phyloP scores from a whole-genome alignment of 2,797 vertebrate species.

The Selene dorsalis region DNA sequence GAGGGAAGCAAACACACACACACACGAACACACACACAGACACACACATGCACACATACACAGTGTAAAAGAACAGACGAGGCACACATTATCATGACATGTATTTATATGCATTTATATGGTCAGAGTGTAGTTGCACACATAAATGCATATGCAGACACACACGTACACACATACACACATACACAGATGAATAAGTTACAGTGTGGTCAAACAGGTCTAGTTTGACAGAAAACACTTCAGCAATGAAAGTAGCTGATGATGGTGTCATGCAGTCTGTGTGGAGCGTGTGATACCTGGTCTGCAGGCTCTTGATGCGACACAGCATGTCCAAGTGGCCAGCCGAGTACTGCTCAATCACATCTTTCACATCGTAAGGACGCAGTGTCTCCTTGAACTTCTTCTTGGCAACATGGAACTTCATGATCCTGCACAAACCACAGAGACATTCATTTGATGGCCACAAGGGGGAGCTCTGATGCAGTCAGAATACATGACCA shows the following conservation, averaged over 20 bases:
- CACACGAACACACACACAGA: constrained; percentile 27
- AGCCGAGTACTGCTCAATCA: constrained; percentile 98
- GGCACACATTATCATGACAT: not conserved
- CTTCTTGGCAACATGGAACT: constrained; percentile 97
- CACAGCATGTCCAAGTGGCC: constrained; percentile 98
- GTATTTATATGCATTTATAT: constrained; percentile 20
- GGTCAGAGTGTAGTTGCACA: not conserved
- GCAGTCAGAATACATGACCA: not conserved
- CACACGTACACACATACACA: constrained; percentile 2
- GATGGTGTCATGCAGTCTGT: not conserved
- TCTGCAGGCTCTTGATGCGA: constrained; percentile 97
- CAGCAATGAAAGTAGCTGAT: not conserved
- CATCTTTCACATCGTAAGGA: constrained; percentile 98
- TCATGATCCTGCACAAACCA: constrained; percentile 90
- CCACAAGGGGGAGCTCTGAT: constrained; percentile 68
- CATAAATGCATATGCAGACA: constrained; percentile 22
- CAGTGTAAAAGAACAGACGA: not conserved
- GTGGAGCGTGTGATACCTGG: constrained; percentile 82
- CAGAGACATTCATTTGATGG: not conserved
- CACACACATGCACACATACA: not conserved
- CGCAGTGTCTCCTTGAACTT: constrained; percentile 98
- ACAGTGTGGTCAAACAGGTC: constrained; percentile 23
- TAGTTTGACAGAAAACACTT: not conserved
- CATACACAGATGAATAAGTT: constrained; percentile 16
- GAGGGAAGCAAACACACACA: constrained; percentile 61